Evolutionary conservation across 92 coral and sea anemone species (phyloP), one percentile per base, ranked within the genome.

Genomic region (Galaxea fascicularis): DNA sequence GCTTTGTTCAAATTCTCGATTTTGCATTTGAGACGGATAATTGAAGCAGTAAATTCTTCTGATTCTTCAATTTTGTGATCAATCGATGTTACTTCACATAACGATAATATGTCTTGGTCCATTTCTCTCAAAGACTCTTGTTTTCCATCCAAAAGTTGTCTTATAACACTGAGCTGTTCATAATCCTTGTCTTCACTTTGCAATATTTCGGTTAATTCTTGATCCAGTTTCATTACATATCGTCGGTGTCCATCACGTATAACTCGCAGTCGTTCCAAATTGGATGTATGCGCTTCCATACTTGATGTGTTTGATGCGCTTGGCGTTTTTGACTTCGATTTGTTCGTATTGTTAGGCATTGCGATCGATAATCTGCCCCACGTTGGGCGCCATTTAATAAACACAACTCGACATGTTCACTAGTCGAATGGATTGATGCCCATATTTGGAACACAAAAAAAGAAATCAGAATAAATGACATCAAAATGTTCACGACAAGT

Each of bases 41-140:
- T 60, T 31, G 66, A 30, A 4, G 66, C 80, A 18, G 74, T 59
- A 77, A 83, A 47, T 30, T 46, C 65, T 68, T 85, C 92, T 6
- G 85, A 77, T 41, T 60, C 82, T 68, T 88, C 84, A 64, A 83
- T 82, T 71, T 83, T 88, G 35, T 68, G 15, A 9, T 52, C 80
- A 26, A 83, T 83, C 44, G 70, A 88, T 44, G 57, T 64, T 8
- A 83, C 81, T 39, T 82, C 76, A 71, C 84, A 82, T n/a, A 82
- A 67, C 18, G 77, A 78, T 21, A 89, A 16, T 16, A 89, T 72
- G 71, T 77, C 85, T 10, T 89, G 80, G 21, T 76, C 70, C 8
- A 39, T 57, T 35, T 76, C 80, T 10, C 9, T 22, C 3, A 57
- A 11, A n/a, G 68, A 57, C 69, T n/a, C 20, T 41, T 57, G 52